Evolutionary conservation across 2,797 vertebrate species (phyloP), one percentile per base, ranked within the genome.

Genomic region (Psittacula derbiana): DNA sequence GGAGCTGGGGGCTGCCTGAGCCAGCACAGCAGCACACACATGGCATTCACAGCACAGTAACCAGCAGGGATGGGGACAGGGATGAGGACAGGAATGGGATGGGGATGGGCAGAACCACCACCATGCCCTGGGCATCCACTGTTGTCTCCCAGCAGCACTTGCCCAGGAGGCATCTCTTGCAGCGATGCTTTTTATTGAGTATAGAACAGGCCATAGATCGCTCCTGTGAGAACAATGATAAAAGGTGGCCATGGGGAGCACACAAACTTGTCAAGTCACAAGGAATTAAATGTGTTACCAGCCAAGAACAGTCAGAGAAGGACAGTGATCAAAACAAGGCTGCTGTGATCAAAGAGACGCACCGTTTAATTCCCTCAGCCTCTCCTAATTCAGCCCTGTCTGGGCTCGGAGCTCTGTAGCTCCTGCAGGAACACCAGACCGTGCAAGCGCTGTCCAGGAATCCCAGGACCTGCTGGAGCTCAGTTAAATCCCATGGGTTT

Each of bases 271-370:
- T 44, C 79, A 10, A 49, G 71, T 60, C 82, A 28, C 6, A 47
- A 71, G 18, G 91, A 90, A 92, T 79, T 33, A 66, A 49, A 28
- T 0, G 47, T 2, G 12, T 58, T 78, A 41, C 66, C 61, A 23
- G 82, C 57, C 82, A 66, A 81, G 78, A 91, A 3, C 2, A 4
- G 73, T 50, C n/a, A 25, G 78, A 38, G 78, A 65, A 89, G 91
- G 86, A 87, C 88, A 78, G 86, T 16, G 3, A 90, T 79, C 79
- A 93, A 92, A 92, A 79, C 91, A 87, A 58, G 79, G 91, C 74
- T 46, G 93, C n/a, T 33, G 86, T 53, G 93, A 94, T 85, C 93
- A 87, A 81, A 93, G 91, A 74, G 47, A 52, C 8, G 20, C 79
- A 47, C 13, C 2, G 0, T 70, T 81, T 74, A 74, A 87, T 62